These are phyloP conservation scores for Lithodes maja DNA, from an alignment of 2,888 invertebrate species.

Conservation along the genomic window DNA sequence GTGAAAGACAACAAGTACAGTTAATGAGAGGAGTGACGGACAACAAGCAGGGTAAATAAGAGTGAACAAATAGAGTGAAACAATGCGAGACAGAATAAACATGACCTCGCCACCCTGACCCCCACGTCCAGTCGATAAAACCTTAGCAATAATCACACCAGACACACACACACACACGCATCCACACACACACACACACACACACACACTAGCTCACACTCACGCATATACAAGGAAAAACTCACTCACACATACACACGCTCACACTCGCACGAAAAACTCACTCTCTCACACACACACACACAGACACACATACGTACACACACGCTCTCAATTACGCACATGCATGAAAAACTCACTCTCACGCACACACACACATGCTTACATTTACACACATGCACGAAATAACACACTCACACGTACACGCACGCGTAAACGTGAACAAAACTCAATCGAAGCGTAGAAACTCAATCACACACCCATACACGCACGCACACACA, in stretches of 20 bases:
- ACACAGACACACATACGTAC: not conserved
- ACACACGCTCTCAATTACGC: not conserved
- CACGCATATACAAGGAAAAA: not conserved
- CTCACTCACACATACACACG: constrained; percentile 6
- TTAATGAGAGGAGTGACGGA: no score
- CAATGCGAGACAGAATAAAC: not conserved
- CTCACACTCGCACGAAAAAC: constrained; percentile 25
- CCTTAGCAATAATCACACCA: not conserved
- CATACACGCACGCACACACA: constrained; percentile 11
- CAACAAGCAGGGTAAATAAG: no score
- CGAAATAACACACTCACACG: not conserved
- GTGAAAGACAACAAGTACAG: no score
- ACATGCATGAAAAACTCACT: not conserved
- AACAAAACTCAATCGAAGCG: not conserved
- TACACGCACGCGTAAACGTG: not conserved
- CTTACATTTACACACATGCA: not conserved
- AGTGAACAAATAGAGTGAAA: not conserved
- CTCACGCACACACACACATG: not conserved
- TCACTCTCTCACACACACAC: not conserved
- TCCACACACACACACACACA: constrained; percentile 12
- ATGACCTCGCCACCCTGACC: not conserved
- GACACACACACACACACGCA: constrained; percentile 17
- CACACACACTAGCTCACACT: not conserved
- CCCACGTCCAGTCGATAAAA: constrained; percentile 7
- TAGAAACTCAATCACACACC: not conserved